phyloP scores from a whole-genome alignment of 1,140 invertebrate species.

The Druon quercuslanigerum region DNA sequence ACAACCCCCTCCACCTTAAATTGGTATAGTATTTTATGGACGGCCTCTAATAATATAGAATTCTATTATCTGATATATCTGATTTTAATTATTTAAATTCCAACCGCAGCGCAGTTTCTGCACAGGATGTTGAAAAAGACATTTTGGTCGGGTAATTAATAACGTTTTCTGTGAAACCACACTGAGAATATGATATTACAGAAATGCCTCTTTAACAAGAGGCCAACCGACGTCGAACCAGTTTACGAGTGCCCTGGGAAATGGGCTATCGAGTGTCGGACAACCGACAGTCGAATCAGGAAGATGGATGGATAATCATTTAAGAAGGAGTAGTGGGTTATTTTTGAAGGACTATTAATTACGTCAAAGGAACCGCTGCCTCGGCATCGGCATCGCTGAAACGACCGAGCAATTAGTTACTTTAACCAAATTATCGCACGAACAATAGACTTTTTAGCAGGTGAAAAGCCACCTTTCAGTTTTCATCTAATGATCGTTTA shows the following conservation, averaged over 20 bases:
- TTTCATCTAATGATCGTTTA: not conserved
- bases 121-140: slow-evolving; percentile 3
- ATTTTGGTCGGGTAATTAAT: slow-evolving; percentile 9
- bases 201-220: slow-evolving; percentile 11
- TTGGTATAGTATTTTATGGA: too few species aligned
- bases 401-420: slow-evolving; percentile 74
- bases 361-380: slow-evolving; percentile 71
- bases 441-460: slow-evolving; percentile 62
- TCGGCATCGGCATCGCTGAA: slow-evolving; percentile 50
- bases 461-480: slow-evolving; percentile 33
- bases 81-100: not conserved
- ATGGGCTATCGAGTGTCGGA: slow-evolving; percentile 52
- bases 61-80: not conserved
- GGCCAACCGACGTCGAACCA: slow-evolving; percentile 16
- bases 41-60: not conserved
- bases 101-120: not conserved
- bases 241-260: slow-evolving; percentile 40
- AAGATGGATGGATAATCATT: slow-evolving; percentile 74
- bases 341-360: slow-evolving; percentile 73
- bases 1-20: too few species aligned
- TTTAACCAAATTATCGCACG: slow-evolving; percentile 74
- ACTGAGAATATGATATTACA: slow-evolving; percentile 20
- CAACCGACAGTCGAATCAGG: slow-evolving; percentile 64
- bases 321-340: slow-evolving; percentile 67
- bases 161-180: slow-evolving; percentile 21